A percentile compares a stretch with the other conserved stretches of the same genome.
Evolutionary conservation across 2,797 vertebrate species (phyloP).

Genomic region (Euthynnus affinis): DNA sequence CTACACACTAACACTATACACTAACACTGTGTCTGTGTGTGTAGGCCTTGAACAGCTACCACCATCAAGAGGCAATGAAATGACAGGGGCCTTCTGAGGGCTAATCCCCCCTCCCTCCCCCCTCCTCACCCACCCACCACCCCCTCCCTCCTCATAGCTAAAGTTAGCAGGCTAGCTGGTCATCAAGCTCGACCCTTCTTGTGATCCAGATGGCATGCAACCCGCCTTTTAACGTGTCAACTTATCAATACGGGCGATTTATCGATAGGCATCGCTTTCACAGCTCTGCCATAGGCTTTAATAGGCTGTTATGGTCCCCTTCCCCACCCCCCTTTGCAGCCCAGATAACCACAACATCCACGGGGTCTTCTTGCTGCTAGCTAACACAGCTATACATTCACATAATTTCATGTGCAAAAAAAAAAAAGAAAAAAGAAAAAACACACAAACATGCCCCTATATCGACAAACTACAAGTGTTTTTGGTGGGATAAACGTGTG

Average conservation of each 20-base stretch:
- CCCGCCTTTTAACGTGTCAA: constrained; percentile 2
- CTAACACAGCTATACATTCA: constrained; percentile 1
- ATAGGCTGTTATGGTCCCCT: constrained; percentile 15
- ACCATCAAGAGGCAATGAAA: constrained; percentile 72
- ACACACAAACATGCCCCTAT: neutral
- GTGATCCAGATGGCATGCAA: constrained; percentile 24
- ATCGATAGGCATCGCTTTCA: constrained; percentile 3
- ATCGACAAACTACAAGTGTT: neutral
- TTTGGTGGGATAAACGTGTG: constrained; percentile 30
- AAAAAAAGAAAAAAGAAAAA: neutral
- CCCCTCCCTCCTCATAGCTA: constrained; percentile 59
- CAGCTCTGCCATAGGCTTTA: constrained; percentile 10
- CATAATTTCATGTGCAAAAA: neutral
- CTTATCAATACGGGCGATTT: neutral
- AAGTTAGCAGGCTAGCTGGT: constrained; percentile 75
- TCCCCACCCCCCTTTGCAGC: constrained; percentile 33
- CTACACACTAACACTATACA: too few species aligned
- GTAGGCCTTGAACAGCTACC: constrained; percentile 61
- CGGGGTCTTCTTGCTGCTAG: constrained; percentile 42
- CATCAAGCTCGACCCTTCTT: constrained; percentile 31
- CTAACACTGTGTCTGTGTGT: constrained; percentile 26
- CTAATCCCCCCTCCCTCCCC: constrained; percentile 75
- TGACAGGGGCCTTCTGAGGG: constrained; percentile 79
- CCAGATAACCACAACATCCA: constrained; percentile 59
- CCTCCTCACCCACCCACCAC: constrained; percentile 58